Evolutionary conservation across 2,888 invertebrate species (phyloP).

Genomic region (Tipula vernalis): DNA sequence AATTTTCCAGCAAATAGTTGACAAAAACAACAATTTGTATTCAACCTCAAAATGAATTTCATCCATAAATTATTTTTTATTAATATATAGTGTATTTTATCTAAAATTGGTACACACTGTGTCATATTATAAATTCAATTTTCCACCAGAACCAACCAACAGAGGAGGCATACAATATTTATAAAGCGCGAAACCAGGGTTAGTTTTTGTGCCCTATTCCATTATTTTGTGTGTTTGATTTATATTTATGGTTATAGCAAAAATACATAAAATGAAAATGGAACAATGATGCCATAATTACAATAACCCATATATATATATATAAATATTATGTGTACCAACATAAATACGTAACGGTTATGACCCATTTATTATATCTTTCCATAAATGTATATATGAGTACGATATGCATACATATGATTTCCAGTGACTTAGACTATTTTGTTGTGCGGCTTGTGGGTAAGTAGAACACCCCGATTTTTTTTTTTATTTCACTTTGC

Average conservation of each 20-base stretch:
- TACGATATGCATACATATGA: not conserved
- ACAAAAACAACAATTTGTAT: not conserved
- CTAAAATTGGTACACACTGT: not conserved
- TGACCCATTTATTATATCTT: not conserved
- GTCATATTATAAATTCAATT: not conserved
- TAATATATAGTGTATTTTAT: not conserved
- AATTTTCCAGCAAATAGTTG: not conserved
- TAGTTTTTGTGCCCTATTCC: not conserved
- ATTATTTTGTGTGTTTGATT: not conserved
- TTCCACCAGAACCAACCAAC: not conserved
- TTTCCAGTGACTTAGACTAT: not conserved
- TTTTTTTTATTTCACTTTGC: not conserved
- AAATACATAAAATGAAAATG: not conserved
- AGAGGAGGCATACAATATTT: not conserved
- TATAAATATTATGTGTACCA: not conserved
- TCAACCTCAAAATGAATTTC: not conserved
- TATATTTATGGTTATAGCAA: not conserved
- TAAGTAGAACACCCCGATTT: not conserved
- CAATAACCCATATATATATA: not conserved
- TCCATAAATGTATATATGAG: not conserved
- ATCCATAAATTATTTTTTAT: not conserved
- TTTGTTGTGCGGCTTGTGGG: not conserved
- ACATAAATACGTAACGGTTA: not conserved
- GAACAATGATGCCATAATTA: not conserved
- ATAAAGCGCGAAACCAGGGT: not conserved